Evolutionary conservation across 2,113 vertebrate genomes (phyloP).

Genomic region (Pluvialis apricaria): DNA sequence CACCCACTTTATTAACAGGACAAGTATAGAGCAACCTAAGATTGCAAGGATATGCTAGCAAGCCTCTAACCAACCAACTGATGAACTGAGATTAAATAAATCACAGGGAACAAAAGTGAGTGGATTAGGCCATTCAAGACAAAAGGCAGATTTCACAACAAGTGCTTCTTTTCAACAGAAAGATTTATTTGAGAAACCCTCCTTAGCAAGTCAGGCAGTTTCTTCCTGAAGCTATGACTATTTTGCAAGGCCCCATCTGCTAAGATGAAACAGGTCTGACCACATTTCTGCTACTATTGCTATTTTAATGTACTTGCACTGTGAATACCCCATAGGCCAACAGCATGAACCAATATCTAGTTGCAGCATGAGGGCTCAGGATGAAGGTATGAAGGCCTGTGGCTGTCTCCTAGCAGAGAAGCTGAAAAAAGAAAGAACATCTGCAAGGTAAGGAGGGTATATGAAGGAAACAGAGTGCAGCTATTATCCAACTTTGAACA

Average conservation of each 20-base stretch:
- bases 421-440: neutral
- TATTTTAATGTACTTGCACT: neutral
- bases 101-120: neutral
- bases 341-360: neutral
- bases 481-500: neutral
- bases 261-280: constrained; percentile 18
- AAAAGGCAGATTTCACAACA: neutral
- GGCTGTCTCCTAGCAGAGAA: neutral
- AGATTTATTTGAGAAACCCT: neutral
- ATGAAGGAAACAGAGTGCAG: neutral
- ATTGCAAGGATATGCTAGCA: neutral
- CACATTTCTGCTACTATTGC: constrained; percentile 29
- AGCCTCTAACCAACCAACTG: neutral
- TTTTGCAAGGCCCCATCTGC: constrained; percentile 7
- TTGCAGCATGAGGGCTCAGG: neutral
- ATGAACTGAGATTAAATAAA: neutral
- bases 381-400: neutral
- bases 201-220: neutral
- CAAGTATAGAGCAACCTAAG: neutral
- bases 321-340: neutral
- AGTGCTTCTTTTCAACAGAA: neutral
- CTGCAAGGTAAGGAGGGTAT: neutral
- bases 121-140: neutral
- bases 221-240: constrained; percentile 18
- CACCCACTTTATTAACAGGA: neutral